Base-by-base conservation (phyloP, 2,113 vertebrate species). In the Rhynchomys soricoides region DNA sequence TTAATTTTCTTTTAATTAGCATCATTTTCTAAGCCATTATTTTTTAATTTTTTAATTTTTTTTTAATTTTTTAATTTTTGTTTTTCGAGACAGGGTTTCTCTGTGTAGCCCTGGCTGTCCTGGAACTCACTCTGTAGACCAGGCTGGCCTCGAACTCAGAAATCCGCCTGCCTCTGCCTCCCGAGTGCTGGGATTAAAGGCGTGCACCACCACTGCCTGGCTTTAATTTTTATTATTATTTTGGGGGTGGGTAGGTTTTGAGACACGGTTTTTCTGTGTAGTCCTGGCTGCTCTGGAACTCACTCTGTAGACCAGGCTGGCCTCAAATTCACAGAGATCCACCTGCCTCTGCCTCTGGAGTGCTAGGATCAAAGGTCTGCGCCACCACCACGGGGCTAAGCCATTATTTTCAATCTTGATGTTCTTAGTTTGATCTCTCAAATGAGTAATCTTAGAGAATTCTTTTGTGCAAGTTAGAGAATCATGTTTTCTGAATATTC, bases 361-460 rank as follows among this genome's bases (percentile, higher is more conserved):
- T 22, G 71, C 71, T 74, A 4, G 71, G 21, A 74, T 43, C n/a
- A 74, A 43, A 74, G 71, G n/a, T 9, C 9, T 74, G 21, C 1
- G 21, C 21, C n/a, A 43, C 71, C n/a, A 74, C n/a, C 7, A 5
- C 21, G 2, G 11, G n/a, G n/a, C n/a, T 74, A 74, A 43, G 22
- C 52, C 12, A 40, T 82, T 40, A 82, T 82, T 82, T 82, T 59
- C 24, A 59, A 16, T 40, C 52, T 52, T 82, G 50, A 1, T 94
- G 93, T 90, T 45, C 62, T 96, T 85, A 92, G 59, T 75, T 93
- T 92, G 50, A 77, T 62, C 37, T 96, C 57, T 88, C 81, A 97
- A 86, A 83, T 86, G 83, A 93, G 77, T 92, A 74, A 92, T 93
- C 50, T 93, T 93, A 88, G 73, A 81, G 37, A 94, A 52, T 81